Percentiles rank a stretch among this genome's conserved stretches.
These are phyloP conservation scores for cattle (Bos taurus) DNA, from an alignment of 2,113 vertebrate genomes.

Conservation along the genomic window ARS-UCD2.0 NC_037337.1:82381501-82382000, in stretches of 20 bases:
- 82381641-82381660: conserved; percentile 61
- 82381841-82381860: not conserved
- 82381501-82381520: not conserved
- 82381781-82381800: not conserved
- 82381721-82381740: not conserved
- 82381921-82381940: not conserved
- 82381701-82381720: conserved; percentile 31
- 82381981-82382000: not conserved
- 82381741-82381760: not conserved
- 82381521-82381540: not conserved
- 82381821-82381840: not conserved
- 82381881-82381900: not conserved
- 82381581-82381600: not conserved
- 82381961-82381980: not conserved
- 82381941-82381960: not conserved
- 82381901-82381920: not conserved
- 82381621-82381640: conserved; percentile 67
- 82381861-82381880: not conserved
- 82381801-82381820: not conserved
- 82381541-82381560: not conserved
- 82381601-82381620: conserved; percentile 44
- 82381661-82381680: conserved; percentile 69
- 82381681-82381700: conserved; percentile 60
- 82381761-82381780: not conserved
- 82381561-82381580: not conserved